These are phyloP conservation scores for Nasonovia ribisnigri DNA, from an alignment of 2,888 invertebrate genomes.

Conservation along the genomic window DNA sequence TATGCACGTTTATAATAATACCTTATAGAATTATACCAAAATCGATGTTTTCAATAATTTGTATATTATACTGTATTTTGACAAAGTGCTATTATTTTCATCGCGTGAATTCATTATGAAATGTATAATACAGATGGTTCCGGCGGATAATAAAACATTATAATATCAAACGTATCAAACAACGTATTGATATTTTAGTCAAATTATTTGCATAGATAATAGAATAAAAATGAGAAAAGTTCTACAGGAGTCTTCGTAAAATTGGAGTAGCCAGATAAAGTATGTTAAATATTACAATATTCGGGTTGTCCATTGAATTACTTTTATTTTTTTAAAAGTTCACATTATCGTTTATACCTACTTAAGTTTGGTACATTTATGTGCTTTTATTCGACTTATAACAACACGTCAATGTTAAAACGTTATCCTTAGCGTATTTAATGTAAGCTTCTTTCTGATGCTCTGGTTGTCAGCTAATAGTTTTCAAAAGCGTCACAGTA, in stretches of 20 bases:
- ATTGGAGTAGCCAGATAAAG: background rate
- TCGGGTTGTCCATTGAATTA: background rate
- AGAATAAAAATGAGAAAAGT: background rate
- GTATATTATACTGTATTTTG: background rate
- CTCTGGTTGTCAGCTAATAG: background rate
- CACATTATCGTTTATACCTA: background rate
- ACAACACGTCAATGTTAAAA: constrained; percentile 5
- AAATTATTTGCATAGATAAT: background rate
- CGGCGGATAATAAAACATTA: background rate
- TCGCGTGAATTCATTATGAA: background rate
- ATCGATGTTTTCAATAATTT: background rate
- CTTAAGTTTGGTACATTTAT: background rate
- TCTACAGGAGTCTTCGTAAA: background rate
- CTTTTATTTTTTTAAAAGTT: background rate
- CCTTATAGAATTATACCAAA: background rate
- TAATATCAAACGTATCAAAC: background rate
- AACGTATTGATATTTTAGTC: background rate
- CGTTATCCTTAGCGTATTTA: background rate
- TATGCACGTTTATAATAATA: background rate
- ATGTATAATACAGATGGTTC: background rate
- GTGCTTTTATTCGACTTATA: background rate
- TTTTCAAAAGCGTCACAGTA: background rate
- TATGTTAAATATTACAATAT: background rate
- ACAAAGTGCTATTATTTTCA: background rate
- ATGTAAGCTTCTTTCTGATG: background rate